These are phyloP conservation scores for Mesembrinibis cayennensis DNA, from an alignment of 2,113 vertebrate species.

Conservation along the genomic window DNA sequence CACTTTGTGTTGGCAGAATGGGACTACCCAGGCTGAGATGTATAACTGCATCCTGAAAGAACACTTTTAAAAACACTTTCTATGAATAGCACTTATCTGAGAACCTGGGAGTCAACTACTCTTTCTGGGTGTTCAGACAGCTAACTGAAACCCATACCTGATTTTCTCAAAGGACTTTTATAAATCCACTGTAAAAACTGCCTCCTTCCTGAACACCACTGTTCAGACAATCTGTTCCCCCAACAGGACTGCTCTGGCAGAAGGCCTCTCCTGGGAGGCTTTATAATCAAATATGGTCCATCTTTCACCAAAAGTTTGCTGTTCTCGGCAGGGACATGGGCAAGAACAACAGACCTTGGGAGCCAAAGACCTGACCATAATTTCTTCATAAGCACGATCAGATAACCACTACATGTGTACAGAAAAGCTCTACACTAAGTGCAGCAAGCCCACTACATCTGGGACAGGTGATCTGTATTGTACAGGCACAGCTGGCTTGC, in stretches of 20 bases:
- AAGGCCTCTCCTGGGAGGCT: not conserved
- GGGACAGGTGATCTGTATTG: not conserved
- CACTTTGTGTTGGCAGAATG: not conserved
- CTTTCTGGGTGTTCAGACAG: not conserved
- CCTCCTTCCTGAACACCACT: not conserved
- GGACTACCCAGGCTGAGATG: not conserved
- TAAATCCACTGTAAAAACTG: not conserved
- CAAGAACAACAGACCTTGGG: not conserved
- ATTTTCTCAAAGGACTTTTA: not conserved
- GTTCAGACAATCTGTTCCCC: not conserved
- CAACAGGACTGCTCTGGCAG: not conserved
- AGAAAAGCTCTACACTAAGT: not conserved
- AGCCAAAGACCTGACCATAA: not conserved
- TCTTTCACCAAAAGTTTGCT: not conserved
- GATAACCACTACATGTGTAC: not conserved
- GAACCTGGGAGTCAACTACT: not conserved
- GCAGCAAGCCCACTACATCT: not conserved
- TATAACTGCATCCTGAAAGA: not conserved
- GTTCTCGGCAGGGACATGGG: not conserved
- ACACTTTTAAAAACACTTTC: not conserved
- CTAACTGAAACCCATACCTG: not conserved
- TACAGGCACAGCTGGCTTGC: not conserved
- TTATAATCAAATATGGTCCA: not conserved
- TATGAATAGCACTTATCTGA: not conserved
- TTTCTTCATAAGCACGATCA: not conserved